Conservation (phyloP, 1,140 invertebrate genomes). For the Bombus polaris region DNA sequence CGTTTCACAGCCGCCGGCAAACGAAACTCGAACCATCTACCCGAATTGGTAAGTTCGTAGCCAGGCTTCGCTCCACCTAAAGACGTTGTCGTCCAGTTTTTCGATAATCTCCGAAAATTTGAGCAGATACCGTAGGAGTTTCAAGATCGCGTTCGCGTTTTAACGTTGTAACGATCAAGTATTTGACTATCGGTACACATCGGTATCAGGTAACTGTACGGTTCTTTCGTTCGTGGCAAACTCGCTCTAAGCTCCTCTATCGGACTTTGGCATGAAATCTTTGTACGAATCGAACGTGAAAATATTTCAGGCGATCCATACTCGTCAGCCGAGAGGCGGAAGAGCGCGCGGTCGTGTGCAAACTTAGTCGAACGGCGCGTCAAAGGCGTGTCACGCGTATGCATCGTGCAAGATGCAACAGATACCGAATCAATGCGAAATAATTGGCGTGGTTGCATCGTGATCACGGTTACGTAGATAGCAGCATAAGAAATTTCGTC, state of each 20-base stretch:
- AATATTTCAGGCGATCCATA: background rate
- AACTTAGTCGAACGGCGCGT: background rate
- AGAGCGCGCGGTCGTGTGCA: too few species aligned
- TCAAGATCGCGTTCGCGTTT: background rate
- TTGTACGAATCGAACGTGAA: background rate
- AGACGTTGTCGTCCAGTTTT: background rate
- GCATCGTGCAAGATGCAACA: constrained; percentile 8
- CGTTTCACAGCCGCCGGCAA: background rate
- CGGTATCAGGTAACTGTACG: too few species aligned
- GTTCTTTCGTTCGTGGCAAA: background rate
- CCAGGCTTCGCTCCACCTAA: background rate
- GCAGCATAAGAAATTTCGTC: background rate
- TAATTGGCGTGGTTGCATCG: too few species aligned
- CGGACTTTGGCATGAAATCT: background rate
- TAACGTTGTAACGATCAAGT: too few species aligned
- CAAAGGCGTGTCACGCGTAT: background rate
- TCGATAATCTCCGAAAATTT: background rate
- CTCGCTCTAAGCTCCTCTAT: background rate
- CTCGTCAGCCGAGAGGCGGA: too few species aligned
- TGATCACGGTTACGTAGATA: too few species aligned
- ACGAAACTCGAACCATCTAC: background rate
- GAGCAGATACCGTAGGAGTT: background rate
- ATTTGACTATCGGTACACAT: too few species aligned
- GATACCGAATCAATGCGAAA: background rate
- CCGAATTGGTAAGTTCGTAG: background rate